Evolutionary conservation across 2,113 vertebrate genomes (phyloP).

Genomic region (Rhombomys opimus): DNA sequence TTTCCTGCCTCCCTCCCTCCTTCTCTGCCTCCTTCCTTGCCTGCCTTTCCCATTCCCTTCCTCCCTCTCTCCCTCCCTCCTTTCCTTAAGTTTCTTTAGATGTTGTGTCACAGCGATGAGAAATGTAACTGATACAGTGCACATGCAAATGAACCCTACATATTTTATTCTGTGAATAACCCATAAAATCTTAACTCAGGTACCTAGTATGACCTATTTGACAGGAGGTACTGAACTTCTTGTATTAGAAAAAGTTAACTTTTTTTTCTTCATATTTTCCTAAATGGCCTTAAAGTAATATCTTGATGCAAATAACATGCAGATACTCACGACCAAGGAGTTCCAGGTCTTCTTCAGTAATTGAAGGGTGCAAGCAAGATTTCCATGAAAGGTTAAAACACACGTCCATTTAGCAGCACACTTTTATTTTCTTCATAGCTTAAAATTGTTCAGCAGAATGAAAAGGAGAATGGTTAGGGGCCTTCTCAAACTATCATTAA

Average conservation of each 20-base stretch:
- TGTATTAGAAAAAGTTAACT: constrained; percentile 8
- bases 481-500: neutral
- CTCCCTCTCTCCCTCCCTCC: too few species aligned
- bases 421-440: constrained; percentile 61
- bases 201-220: neutral
- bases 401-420: neutral
- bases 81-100: neutral
- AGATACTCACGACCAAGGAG: constrained; percentile 31
- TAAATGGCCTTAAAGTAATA: constrained; percentile 46
- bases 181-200: neutral
- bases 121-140: neutral
- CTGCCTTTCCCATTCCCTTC: too few species aligned
- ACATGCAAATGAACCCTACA: neutral
- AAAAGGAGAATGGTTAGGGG: neutral
- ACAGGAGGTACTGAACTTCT: neutral
- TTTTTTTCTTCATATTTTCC: constrained; percentile 38
- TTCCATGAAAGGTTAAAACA: constrained; percentile 61
- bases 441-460: constrained; percentile 44
- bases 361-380: constrained; percentile 64
- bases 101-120: neutral
- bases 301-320: constrained; percentile 26
- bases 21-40: too few species aligned
- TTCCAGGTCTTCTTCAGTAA: constrained; percentile 63
- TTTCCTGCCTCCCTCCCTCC: too few species aligned
- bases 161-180: constrained; percentile 6